Evolutionary conservation across 2,113 vertebrate species (phyloP).

Genomic region (Turdus rufiventris): DNA sequence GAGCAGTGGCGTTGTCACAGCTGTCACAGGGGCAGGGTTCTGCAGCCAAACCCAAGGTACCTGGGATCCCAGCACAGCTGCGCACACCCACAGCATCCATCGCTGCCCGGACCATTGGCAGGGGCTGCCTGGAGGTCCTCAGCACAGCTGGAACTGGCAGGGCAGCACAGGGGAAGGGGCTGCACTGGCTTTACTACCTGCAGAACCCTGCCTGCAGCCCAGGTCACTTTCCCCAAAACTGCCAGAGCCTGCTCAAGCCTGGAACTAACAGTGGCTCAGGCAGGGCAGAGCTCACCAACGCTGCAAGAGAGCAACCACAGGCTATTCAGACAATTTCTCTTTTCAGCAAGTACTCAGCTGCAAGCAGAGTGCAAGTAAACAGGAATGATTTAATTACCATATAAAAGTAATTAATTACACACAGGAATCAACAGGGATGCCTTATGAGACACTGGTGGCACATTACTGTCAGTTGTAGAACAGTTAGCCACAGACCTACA

Average conservation of each 20-base stretch:
- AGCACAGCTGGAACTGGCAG: not conserved
- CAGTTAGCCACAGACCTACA: not conserved
- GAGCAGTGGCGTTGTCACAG: fast-evolving
- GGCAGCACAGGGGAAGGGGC: not conserved
- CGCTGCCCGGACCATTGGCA: fast-evolving
- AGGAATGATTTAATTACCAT: conserved; percentile 23
- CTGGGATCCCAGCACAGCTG: fast-evolving
- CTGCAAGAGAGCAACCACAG: not conserved
- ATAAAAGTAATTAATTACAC: conserved; percentile 18
- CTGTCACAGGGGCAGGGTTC: not conserved
- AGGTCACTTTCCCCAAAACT: not conserved
- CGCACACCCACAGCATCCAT: fast-evolving
- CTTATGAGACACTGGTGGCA: conserved; percentile 4
- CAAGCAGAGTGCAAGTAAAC: conserved; percentile 4
- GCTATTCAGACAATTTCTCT: not conserved
- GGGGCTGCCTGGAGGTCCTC: not conserved
- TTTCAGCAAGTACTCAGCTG: conserved; percentile 16
- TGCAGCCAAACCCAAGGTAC: not conserved
- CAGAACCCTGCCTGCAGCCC: not conserved
- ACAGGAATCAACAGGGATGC: not conserved
- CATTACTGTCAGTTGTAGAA: not conserved
- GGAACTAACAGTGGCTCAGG: not conserved
- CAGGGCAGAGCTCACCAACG: fast-evolving
- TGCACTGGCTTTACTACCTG: fast-evolving
- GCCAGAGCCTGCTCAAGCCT: fast-evolving